Evolutionary conservation across 2,888 invertebrate species (phyloP), one percentile per base, ranked within the genome.

Genomic region (Pemphredon lugubris): DNA sequence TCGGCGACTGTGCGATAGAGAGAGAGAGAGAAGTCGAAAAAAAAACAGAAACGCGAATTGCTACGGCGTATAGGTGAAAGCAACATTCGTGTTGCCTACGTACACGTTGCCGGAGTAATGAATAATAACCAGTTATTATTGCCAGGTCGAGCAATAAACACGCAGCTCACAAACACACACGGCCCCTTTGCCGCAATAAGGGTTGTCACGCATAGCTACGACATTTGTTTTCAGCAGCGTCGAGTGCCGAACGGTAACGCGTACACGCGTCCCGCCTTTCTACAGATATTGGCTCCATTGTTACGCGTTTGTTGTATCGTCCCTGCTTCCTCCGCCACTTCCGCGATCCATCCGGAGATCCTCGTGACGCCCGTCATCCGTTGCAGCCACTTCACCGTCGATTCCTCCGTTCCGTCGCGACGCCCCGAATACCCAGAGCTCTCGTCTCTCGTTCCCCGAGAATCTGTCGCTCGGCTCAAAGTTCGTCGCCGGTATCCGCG

Each of bases 101-200:
- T 67, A 47, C 63, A 65, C 48, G 60, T 47, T 53, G 64, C 54
- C 66, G 37, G 71, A 58, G 72, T 79, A 79, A 79, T 81, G 77
- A 84, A 85, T 82, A 85, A 85, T 83, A 82, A 83, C 82, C 80
- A 75, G 81, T 84, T 84, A 84, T 86, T 84, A 83, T 84, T 84
- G 63, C 79, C 81, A 83, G 83, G 79, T 81, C 81, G 81, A 80
- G 84, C 81, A 84, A 84, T 82, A 84, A 83, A 84, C 83, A 82
- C 80, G 79, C 72, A 75, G 77, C 77, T 69, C 70, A 68, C 73
- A 67, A 79, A 72, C 72, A 64, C 72, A 59, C 60, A 48, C 48
- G 45, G 23, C 34, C 32, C 63, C 61, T 44, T 18, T 58, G 59
- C 55, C 59, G 77, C 72, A 77, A 70, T 79, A 79, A 80, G 80